Conservation (phyloP, 1,140 invertebrate genomes). For the Drosophila cardini region DNA sequence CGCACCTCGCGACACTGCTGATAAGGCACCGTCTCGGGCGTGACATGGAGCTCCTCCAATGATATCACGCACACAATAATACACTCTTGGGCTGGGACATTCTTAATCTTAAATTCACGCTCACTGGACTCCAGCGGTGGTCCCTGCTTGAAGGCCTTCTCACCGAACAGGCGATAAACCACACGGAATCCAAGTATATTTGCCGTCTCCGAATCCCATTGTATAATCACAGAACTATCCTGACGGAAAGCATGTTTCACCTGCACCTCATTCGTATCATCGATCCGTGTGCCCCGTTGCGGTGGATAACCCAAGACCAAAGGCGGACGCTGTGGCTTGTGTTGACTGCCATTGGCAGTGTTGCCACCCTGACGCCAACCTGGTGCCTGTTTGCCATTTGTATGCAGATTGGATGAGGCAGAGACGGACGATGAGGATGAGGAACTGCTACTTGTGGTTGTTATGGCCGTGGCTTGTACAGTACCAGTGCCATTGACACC, state of each 20-base stretch:
- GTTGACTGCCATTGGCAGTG: conserved; percentile 76
- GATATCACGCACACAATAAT: conserved; percentile 96
- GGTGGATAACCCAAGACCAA: conserved; percentile 89
- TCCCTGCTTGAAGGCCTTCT: conserved; percentile 94
- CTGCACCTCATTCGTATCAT: conserved; percentile 90
- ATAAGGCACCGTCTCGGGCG: conserved; percentile 93
- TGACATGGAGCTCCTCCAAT: conserved; percentile 93
- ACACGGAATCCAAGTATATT: conserved; percentile 95
- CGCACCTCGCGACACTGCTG: conserved; percentile 95
- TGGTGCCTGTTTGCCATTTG: conserved; percentile 62
- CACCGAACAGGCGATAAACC: conserved; percentile 95
- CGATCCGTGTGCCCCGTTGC: conserved; percentile 86
- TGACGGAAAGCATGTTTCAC: conserved; percentile 93
- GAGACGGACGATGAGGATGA: conserved; percentile 45
- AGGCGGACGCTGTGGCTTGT: conserved; percentile 88
- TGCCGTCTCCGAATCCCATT: conserved; percentile 94
- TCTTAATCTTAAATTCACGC: conserved; percentile 95
- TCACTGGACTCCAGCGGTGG: conserved; percentile 94
- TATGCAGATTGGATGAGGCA: conserved; percentile 37
- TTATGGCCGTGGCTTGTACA: conserved; percentile 71
- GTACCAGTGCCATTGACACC: conserved; percentile 66
- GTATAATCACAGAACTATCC: conserved; percentile 94
- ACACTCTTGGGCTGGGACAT: conserved; percentile 95
- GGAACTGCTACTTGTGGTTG: conserved; percentile 26
- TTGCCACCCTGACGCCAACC: conserved; percentile 81